Percentiles rank a stretch among this genome's conserved stretches.
Evolutionary conservation across 35 echinoderm and acorn worm species (phyloP).

Genomic region (Anneissia japonica): DNA sequence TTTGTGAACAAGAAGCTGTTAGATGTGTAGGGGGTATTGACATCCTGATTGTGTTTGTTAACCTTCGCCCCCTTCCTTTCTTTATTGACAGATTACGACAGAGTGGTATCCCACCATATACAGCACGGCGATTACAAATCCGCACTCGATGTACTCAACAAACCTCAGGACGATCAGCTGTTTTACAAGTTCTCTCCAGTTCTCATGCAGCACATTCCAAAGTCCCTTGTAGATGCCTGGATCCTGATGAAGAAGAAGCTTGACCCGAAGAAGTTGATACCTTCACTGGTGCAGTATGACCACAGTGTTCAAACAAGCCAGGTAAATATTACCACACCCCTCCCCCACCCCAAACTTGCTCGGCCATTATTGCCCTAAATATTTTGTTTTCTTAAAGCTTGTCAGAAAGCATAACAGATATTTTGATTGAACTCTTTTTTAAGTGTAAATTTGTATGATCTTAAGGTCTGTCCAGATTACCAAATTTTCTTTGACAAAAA

Average conservation of each 20-base stretch:
- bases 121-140: conserved; percentile 78
- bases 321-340: conserved; percentile 15
- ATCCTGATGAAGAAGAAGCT: conserved; percentile 57
- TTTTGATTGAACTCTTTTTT: too few species aligned
- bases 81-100: conserved; percentile 67
- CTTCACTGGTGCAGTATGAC: conserved; percentile 88
- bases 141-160: conserved; percentile 69
- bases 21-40: too few species aligned
- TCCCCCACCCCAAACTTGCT: not conserved
- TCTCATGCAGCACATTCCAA: conserved; percentile 96
- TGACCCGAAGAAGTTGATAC: conserved; percentile 83
- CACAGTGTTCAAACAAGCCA: conserved; percentile 35
- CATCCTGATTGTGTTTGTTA: too few species aligned
- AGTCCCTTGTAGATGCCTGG: conserved; percentile 77
- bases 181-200: conserved; percentile 97
- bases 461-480: too few species aligned
- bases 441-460: too few species aligned
- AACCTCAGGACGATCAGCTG: conserved; percentile 53
- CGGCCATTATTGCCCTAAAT: too few species aligned
- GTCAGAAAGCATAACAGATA: too few species aligned
- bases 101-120: conserved; percentile 95
- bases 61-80: too few species aligned
- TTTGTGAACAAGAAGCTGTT: too few species aligned
- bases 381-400: too few species aligned
- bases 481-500: too few species aligned